Base-by-base conservation (phyloP, 92 coral and sea anemone genomes). In the Phymanthus crucifer region DNA sequence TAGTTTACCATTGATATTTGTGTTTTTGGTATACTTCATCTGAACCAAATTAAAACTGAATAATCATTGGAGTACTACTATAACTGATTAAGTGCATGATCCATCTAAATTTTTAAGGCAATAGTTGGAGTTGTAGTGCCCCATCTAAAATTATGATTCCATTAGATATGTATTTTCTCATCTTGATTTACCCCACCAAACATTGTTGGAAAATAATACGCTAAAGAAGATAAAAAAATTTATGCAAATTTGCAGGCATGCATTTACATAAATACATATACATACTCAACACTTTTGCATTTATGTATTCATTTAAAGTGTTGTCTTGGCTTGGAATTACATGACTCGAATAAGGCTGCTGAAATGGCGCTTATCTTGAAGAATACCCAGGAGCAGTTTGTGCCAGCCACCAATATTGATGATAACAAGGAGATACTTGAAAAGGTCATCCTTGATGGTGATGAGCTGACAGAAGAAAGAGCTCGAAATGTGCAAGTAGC, bases 401-500 rank as follows among this genome's bases (percentile, higher is more conserved):
- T 84, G 2, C 88, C 88, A 56, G 1, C 21, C 27, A 24, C 67
- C 1, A 70, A 66, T 19, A 65, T 82, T 26, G 78, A 24, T 70
- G 75, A 69, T 40, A 43, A 76, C n/a, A 72, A 40, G 8, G 70
- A 85, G 69, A 77, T 85, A 3, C 26, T 85, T 21, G 52, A 79
- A 48, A 24, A 38, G 61, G 80, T 64, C 8, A 70, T 79, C 3
- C 23, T 84, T 18, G 89, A 84, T 80, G 86, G 88, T 14, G 86
- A 88, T 73, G 89, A 88, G 78, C 83, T 84, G 27, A 79, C 86
- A 19, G 86, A 84, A 80, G 89, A 84, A 32, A 24, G 89, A 36
- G 89, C 89, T 68, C 58, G 92, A 19, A 89, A 89, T 84, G 87
- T 86, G 1, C 78, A 78, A 40, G 35, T 73, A 58, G 84, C 89